These are phyloP conservation scores for Gobiocypris rarus DNA, from an alignment of 2,113 vertebrate genomes.

Conservation along the genomic window DNA sequence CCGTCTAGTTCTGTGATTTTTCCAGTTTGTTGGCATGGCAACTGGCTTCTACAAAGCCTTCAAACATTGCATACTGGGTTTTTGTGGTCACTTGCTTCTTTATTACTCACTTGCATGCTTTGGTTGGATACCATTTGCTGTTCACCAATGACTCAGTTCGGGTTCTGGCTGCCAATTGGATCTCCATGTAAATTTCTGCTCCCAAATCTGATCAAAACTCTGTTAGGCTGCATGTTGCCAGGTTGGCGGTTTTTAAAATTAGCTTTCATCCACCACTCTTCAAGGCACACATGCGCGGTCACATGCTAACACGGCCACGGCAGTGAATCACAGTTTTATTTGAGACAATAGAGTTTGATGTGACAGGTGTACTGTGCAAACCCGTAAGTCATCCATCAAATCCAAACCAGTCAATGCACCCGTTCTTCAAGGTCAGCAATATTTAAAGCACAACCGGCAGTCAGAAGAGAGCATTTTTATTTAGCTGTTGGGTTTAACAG, in stretches of 20 bases:
- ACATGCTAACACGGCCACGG: background rate
- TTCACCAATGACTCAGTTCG: background rate
- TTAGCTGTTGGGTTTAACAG: background rate
- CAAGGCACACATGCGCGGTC: background rate
- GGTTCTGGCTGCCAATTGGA: background rate
- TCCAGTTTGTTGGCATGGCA: conserved; percentile 42
- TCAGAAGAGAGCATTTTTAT: background rate
- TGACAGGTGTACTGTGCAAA: conserved; percentile 54
- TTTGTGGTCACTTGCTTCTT: conserved; percentile 1
- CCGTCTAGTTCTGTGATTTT: conserved; percentile 8
- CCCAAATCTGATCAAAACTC: conserved; percentile 9
- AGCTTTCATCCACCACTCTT: background rate
- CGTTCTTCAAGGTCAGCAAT: conserved; percentile 51
- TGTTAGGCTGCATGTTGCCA: conserved; percentile 2
- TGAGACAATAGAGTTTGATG: conserved; percentile 45
- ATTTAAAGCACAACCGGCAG: conserved; percentile 21
- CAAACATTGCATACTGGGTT: background rate
- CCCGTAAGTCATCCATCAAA: conserved; percentile 57
- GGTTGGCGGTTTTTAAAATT: conserved; percentile 34
- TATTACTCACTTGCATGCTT: background rate
- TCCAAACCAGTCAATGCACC: conserved; percentile 46
- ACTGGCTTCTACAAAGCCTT: conserved; percentile 23
- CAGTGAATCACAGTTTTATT: conserved; percentile 55
- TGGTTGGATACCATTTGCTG: background rate
- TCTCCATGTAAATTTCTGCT: background rate